Evolutionary conservation across 2,888 invertebrate species (phyloP).

Genomic region (Yponomeuta cagnagella): DNA sequence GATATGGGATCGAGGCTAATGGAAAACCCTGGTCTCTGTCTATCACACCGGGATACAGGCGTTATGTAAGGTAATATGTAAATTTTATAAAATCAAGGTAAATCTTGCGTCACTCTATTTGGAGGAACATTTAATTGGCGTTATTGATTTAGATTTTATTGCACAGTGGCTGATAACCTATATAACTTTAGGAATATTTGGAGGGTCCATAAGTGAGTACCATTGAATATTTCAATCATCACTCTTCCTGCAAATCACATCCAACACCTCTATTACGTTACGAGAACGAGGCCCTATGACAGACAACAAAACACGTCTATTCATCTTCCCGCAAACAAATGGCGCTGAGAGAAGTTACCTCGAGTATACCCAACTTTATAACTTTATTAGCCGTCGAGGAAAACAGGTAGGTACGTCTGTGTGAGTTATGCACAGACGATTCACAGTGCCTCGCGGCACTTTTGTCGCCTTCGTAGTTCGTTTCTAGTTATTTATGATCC

Average conservation of each 20-base stretch:
- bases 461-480: neutral
- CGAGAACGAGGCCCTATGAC: neutral
- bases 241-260: neutral
- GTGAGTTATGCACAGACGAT: neutral
- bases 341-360: neutral
- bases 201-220: too few relatives aligned
- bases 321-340: constrained; percentile 5
- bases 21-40: too few relatives aligned
- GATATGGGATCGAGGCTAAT: too few relatives aligned
- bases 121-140: too few relatives aligned
- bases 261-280: constrained; percentile 1
- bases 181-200: too few relatives aligned
- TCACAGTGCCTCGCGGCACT: neutral
- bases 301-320: constrained; percentile 8
- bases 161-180: too few relatives aligned
- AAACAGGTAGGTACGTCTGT: constrained; percentile 1
- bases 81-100: too few relatives aligned
- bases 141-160: too few relatives aligned
- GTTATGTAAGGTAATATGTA: too few relatives aligned
- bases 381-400: constrained; percentile 6
- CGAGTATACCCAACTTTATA: neutral
- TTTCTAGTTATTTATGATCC: neutral
- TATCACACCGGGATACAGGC: too few relatives aligned
- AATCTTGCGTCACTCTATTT: too few relatives aligned
- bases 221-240: too few relatives aligned